Evolutionary conservation across 2,113 vertebrate species (phyloP), one percentile per base, ranked within the genome.

Genomic region (Amphiprion ocellaris): DNA sequence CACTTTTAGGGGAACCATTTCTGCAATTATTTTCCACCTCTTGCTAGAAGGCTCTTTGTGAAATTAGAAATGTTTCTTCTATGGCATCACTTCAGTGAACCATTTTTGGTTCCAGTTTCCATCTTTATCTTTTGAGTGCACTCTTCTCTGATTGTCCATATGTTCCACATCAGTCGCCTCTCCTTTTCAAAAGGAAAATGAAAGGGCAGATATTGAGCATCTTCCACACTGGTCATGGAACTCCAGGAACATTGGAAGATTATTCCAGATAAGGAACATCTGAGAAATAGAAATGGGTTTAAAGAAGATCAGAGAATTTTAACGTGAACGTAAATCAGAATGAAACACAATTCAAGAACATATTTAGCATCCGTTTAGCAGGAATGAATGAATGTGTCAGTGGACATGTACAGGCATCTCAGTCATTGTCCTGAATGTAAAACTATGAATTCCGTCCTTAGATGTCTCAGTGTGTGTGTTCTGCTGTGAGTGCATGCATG

Each of bases 381-480:
- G 49, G 21, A 33, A 10, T 49, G 26, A n/a, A 30, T 56, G 24
- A 39, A 33, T 28, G 2, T 65, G 26, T n/a, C 21, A 17, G 46
- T 24, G 58, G 58, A 64, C 10, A 9, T 50, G 19, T 44, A 28
- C 33, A 30, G 44, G 10, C 56, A 17, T 55, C 12, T 21, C 12
- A 59, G 14, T 67, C 67, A 23, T 58, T 53, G 23, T 37, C n/a
- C 23, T 10, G 37, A 49, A 10, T 49, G 28, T 46, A 39, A 33
- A 26, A 52, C 47, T 67, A 11, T 50, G 37, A 82, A 72, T 19
- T 4, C 26, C 24, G 0, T 77, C 50, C 37, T 76, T 62, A 77
- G 71, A 74, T 69, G 52, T 64, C 46, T 46, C 55, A 17, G 28
- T 16, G 44, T 69, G 24, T 47, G 41, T 64, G 28, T 54, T 10